Conservation (phyloP, 2,888 invertebrate species). For the Shargacucullia verbasci region DNA sequence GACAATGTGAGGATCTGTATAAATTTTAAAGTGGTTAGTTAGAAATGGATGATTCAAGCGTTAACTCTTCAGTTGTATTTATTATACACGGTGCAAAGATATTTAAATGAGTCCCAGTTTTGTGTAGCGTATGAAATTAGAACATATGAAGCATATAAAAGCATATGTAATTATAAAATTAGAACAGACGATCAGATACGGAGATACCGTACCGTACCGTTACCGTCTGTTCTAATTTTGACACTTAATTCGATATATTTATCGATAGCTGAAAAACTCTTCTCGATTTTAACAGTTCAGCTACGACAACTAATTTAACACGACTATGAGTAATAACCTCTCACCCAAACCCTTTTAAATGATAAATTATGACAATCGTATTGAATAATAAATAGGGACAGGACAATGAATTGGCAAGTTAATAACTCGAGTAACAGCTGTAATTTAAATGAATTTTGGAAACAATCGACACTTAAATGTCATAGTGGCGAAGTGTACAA, state of each 20-base stretch:
- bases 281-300: conserved; percentile 1
- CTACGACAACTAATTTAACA: conserved; percentile 8
- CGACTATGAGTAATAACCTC: conserved; percentile 42
- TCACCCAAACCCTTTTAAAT: conserved; percentile 32
- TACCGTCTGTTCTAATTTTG: conserved; percentile 17
- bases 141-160: too few species aligned
- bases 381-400: conserved; percentile 49
- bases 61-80: conserved; percentile 5
- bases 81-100: background rate
- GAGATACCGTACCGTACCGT: too few species aligned
- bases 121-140: conserved; percentile 4
- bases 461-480: conserved; percentile 20
- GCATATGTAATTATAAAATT: too few species aligned
- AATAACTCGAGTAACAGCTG: conserved; percentile 46
- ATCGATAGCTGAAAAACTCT: conserved; percentile 27
- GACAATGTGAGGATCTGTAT: conserved; percentile 51
- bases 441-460: conserved; percentile 39
- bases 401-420: conserved; percentile 42
- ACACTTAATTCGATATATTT: conserved; percentile 8
- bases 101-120: conserved; percentile 1
- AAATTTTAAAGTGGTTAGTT: conserved; percentile 25
- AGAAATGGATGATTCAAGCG: conserved; percentile 33
- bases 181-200: too few species aligned
- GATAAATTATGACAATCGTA: conserved; percentile 46
- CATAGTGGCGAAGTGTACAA: background rate